Conservation (phyloP, 2,113 vertebrate genomes). For the Triplophysa siluroides region DNA sequence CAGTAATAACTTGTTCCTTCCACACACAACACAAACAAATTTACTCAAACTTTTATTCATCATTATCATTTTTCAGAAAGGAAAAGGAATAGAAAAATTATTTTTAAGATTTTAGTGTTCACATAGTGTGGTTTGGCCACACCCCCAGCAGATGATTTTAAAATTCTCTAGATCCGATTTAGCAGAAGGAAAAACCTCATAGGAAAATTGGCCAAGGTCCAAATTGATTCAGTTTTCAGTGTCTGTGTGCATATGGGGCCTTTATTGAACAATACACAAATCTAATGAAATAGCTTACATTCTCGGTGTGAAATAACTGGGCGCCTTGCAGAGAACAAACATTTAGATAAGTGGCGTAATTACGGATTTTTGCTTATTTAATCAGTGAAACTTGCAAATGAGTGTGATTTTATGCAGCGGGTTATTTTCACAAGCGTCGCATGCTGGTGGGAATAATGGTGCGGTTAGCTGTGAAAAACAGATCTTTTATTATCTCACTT, state of each 20-base stretch:
- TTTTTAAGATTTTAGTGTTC: too few species aligned
- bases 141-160: too few species aligned
- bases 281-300: conserved; percentile 7
- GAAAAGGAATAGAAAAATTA: too few species aligned
- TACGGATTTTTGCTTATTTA: conserved; percentile 10
- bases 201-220: too few species aligned
- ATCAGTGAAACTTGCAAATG: conserved; percentile 31
- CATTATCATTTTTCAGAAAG: too few species aligned
- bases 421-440: conserved; percentile 20
- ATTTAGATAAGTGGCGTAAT: conserved; percentile 1
- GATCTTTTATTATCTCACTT: conserved; percentile 15
- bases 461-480: conserved; percentile 14
- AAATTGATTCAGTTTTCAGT: too few species aligned
- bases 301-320: conserved; percentile 5
- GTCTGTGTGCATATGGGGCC: conserved; percentile 17
- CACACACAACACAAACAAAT: too few species aligned
- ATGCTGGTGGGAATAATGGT: conserved; percentile 7
- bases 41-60: too few species aligned
- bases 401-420: conserved; percentile 33
- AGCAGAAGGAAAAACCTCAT: too few species aligned
- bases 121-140: too few species aligned
- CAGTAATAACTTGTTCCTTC: too few species aligned
- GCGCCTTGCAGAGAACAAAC: neutral
- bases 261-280: conserved; percentile 29
- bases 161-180: too few species aligned